These are phyloP conservation scores for Micrasema minimum DNA, from an alignment of 1,140 invertebrate genomes.

Conservation along the genomic window DNA sequence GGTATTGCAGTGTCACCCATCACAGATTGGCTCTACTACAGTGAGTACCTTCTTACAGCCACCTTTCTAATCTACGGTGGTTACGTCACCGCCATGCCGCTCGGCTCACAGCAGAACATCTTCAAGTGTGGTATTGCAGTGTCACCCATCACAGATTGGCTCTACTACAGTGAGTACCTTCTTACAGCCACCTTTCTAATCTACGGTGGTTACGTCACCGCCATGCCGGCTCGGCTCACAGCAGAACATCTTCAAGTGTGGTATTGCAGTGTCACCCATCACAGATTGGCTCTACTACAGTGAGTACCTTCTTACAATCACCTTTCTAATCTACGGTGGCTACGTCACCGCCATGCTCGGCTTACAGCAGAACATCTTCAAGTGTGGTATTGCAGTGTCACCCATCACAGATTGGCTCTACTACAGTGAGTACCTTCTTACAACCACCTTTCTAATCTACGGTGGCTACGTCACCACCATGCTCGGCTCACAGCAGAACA, in stretches of 20 bases:
- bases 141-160: constrained; percentile 94
- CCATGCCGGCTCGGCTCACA: constrained; percentile 88
- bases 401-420: constrained; percentile 95
- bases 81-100: constrained; percentile 89
- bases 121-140: constrained; percentile 94
- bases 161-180: constrained; percentile 91
- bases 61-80: too few species aligned
- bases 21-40: constrained; percentile 94
- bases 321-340: too few species aligned
- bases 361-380: constrained; percentile 85
- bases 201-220: constrained; percentile 93
- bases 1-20: constrained; percentile 94
- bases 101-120: constrained; percentile 85
- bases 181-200: too few species aligned
- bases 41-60: too few species aligned
- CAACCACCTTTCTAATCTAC: too few species aligned
- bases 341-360: constrained; percentile 92
- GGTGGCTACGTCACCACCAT: constrained; percentile 93
- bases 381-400: constrained; percentile 92
- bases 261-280: constrained; percentile 92
- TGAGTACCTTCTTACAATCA: too few species aligned
- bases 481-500: constrained; percentile 85
- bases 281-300: constrained; percentile 96
- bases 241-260: constrained; percentile 89
- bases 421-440: constrained; percentile 89